These are phyloP conservation scores for Pithys albifrons DNA, from an alignment of 2,113 vertebrate species.

Conservation along the genomic window DNA sequence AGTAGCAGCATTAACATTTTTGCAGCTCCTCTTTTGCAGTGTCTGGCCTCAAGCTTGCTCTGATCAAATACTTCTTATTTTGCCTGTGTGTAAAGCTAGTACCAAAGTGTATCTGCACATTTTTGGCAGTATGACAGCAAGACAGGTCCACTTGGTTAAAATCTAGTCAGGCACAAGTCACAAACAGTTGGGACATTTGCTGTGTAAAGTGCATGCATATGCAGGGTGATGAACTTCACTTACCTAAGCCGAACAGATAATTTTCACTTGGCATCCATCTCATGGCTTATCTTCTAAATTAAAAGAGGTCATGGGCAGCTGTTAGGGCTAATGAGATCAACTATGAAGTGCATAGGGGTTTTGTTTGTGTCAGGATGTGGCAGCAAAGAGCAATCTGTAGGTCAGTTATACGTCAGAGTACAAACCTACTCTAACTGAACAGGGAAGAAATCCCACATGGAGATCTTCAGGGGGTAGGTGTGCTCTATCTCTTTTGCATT, in stretches of 20 bases:
- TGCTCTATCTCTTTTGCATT: not conserved
- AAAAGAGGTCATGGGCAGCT: not conserved
- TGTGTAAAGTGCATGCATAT: not conserved
- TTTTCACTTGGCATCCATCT: not conserved
- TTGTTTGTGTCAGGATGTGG: not conserved
- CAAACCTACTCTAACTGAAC: not conserved
- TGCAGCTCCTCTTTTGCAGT: not conserved
- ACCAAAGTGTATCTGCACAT: not conserved
- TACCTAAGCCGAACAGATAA: not conserved
- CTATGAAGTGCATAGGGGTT: accelerated
- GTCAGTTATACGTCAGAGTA: not conserved
- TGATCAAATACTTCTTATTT: not conserved
- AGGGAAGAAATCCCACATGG: not conserved
- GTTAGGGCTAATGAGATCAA: not conserved
- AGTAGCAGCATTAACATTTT: not conserved
- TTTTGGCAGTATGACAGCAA: not conserved
- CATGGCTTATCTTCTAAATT: not conserved
- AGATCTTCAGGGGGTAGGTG: not conserved
- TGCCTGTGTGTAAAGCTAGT: not conserved
- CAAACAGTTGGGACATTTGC: not conserved
- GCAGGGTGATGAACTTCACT: not conserved
- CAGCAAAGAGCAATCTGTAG: not conserved
- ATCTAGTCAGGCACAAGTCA: not conserved
- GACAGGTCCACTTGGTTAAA: not conserved
- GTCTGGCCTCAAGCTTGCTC: not conserved